Conservation (phyloP, 2,113 vertebrate species). For the Charina bottae region DNA sequence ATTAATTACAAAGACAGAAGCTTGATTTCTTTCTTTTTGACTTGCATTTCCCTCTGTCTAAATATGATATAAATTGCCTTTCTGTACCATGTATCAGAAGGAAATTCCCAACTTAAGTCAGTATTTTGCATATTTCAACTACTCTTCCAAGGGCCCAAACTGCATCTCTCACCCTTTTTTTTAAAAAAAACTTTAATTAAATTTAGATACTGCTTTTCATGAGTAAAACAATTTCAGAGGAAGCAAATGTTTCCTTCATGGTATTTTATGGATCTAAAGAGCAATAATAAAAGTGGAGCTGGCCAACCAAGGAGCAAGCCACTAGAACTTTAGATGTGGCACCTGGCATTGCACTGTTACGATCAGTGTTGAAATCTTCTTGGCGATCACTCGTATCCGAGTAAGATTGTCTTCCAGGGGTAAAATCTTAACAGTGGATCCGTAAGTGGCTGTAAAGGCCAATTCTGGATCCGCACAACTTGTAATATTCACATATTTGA, state of each 20-base stretch:
- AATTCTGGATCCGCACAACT: too few relatives aligned
- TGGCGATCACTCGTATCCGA: too few relatives aligned
- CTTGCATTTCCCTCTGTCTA: not conserved
- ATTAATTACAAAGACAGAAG: constrained; percentile 22
- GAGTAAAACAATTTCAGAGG: not conserved
- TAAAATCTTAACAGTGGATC: too few relatives aligned
- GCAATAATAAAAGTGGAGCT: not conserved
- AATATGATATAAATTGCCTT: not conserved
- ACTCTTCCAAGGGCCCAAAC: not conserved
- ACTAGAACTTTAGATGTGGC: not conserved
- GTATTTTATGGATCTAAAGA: not conserved
- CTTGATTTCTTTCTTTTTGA: not conserved
- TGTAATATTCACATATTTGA: too few relatives aligned
- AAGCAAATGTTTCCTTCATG: too few relatives aligned
- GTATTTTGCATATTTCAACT: not conserved
- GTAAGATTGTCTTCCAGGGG: too few relatives aligned
- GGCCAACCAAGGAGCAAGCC: not conserved
- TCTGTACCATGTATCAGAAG: not conserved
- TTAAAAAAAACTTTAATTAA: not conserved
- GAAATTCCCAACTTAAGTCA: not conserved
- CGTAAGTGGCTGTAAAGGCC: too few relatives aligned
- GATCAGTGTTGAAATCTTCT: not conserved
- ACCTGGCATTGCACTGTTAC: not conserved
- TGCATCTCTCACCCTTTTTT: not conserved
- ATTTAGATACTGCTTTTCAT: not conserved